Conservation (phyloP, 2,797 vertebrate genomes). For the Rhabdomys pumilio region DNA sequence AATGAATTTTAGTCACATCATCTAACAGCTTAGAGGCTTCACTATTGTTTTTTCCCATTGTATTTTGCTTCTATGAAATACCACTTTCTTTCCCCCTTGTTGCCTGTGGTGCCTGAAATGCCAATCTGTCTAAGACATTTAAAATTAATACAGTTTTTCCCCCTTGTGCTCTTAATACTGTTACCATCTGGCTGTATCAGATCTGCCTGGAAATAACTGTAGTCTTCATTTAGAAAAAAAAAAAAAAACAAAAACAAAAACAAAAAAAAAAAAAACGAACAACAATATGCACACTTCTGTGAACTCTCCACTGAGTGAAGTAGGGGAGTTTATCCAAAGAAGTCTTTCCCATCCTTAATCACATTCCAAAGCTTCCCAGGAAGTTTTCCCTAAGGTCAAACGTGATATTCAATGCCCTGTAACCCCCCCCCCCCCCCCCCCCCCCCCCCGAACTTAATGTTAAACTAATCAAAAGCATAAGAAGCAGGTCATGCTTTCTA, state of each 20-base stretch:
- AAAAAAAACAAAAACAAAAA: background rate
- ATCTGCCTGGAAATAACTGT: conserved; percentile 39
- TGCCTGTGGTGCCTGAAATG: background rate
- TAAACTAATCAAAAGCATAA: conserved; percentile 80
- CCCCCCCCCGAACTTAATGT: conserved; percentile 1
- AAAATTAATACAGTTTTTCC: background rate
- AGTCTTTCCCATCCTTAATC: conserved; percentile 59
- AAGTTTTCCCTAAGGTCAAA: conserved; percentile 69
- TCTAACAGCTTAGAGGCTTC: conserved; percentile 24
- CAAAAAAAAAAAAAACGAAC: conserved; percentile 8
- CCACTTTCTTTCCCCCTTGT: conserved; percentile 11
- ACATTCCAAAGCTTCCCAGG: conserved; percentile 63
- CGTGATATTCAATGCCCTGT: conserved; percentile 26
- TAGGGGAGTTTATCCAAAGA: conserved; percentile 5
- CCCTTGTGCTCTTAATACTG: conserved; percentile 11
- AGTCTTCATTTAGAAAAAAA: conserved; percentile 64
- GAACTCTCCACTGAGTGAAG: conserved; percentile 8
- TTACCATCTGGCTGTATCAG: conserved; percentile 71
- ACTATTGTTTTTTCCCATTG: background rate
- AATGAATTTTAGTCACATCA: background rate
- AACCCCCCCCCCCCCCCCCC: no score
- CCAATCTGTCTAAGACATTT: background rate
- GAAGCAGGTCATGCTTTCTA: conserved; percentile 70
- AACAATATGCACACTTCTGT: conserved; percentile 14
- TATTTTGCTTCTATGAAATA: conserved; percentile 29